Percentiles rank a stretch among this genome's conserved stretches.
phyloP scores from a whole-genome alignment of 2,797 vertebrate genomes.

The Urosaurus nigricauda region DNA sequence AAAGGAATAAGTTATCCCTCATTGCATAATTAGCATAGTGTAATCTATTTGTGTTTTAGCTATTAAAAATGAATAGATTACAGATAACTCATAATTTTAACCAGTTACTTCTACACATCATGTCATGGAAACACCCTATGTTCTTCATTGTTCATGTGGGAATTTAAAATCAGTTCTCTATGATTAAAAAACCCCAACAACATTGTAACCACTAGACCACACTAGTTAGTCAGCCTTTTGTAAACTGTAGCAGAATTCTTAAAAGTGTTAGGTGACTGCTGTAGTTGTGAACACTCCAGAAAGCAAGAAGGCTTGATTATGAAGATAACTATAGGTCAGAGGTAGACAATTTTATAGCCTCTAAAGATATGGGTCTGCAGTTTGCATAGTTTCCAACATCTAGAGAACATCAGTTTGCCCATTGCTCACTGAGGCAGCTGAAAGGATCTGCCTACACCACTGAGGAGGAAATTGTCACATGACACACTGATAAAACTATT shows the following conservation, averaged over 20 bases:
- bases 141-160: not conserved
- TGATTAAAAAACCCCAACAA: not conserved
- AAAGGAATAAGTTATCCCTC: too few relatives aligned
- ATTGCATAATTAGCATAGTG: too few relatives aligned
- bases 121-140: not conserved
- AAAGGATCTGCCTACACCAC: not conserved
- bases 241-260: not conserved
- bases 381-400: not conserved
- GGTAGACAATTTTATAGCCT: not conserved
- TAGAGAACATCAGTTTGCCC: not conserved
- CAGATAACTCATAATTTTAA: too few relatives aligned
- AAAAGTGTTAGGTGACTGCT: not conserved
- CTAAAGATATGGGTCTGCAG: not conserved
- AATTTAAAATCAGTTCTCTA: not conserved
- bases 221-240: not conserved
- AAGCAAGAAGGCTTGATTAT: not conserved
- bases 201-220: not conserved
- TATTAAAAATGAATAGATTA: too few relatives aligned
- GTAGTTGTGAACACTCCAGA: not conserved
- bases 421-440: not conserved
- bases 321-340: not conserved
- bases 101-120: too few relatives aligned
- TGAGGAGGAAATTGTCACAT: not conserved
- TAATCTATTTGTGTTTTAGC: too few relatives aligned
- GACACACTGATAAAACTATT: not conserved